Evolutionary conservation across 2,113 vertebrate genomes (phyloP), one percentile per base, ranked within the genome.

Genomic region (Melanerpes aurifrons): DNA sequence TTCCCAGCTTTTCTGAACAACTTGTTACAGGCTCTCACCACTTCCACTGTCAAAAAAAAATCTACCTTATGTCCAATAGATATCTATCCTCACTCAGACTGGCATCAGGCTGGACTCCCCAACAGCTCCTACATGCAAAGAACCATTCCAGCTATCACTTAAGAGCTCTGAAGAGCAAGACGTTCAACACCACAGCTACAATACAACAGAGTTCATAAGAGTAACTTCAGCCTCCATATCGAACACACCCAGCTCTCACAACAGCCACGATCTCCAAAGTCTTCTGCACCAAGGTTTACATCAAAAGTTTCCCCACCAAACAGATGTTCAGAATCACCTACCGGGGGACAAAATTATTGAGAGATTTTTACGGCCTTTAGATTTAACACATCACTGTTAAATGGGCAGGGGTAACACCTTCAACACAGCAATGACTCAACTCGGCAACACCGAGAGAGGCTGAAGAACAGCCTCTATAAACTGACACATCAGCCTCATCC

Each of bases 291-390:
- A 47, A 54, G 3, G 8, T n/a, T 79, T 72, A 32, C 25, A 68
- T 59, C 7, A 66, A 45, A 62, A 74, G 3, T 3, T n/a, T 59
- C 35, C 22, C 31, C 2, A 1, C 50, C 50, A 13, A 53, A 53
- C 3, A 15, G 6, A 31, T 3, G 13, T 11, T 47, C 37, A 57
- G 24, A 59, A 50, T 47, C 10, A 56, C 14, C 6, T 2, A 47
- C 7, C 13, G 18, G 18, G 54, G 15, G 43, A 13, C 6, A 10
- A 63, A 74, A 47, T 15, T 45, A 37, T 0, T 12, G 7, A 2
- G 58, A 59, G 22, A 8, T 4, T 3, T 10, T 67, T 2, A 43
- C 0, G 17, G n/a, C 17, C 14, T 24, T 59, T 10, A 40, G 9
- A 47, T 15, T 70, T 53, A 53, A 53, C 22, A 25, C 50, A 53